Conservation (phyloP, 2,797 vertebrate genomes). For the Argya squamiceps region DNA sequence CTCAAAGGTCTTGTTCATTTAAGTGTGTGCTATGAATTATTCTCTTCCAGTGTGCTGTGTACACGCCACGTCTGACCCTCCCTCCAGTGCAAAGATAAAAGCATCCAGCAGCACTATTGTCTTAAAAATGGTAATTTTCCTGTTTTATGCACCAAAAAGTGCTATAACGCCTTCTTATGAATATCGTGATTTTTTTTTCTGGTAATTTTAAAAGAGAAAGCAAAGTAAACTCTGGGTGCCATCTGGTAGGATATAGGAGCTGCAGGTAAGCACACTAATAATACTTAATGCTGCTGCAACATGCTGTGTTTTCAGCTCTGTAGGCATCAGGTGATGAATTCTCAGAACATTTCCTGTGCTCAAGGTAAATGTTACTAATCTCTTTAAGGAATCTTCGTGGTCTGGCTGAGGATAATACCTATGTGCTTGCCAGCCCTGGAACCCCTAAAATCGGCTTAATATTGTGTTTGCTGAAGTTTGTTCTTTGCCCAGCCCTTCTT, state of each 20-base stretch:
- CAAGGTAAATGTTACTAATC: conserved; percentile 35
- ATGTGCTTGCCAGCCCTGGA: not conserved
- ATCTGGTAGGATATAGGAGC: conserved; percentile 43
- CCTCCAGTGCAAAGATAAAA: not conserved
- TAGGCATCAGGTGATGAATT: conserved; percentile 40
- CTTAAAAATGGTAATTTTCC: not conserved
- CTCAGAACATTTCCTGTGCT: conserved; percentile 21
- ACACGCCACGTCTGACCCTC: not conserved
- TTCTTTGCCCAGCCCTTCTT: not conserved
- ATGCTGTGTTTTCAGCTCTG: conserved; percentile 41
- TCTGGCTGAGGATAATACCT: conserved; percentile 19
- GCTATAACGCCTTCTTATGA: not conserved
- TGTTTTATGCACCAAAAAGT: not conserved
- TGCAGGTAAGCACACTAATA: conserved; percentile 55
- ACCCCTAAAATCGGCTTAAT: not conserved
- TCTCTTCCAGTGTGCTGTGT: not conserved
- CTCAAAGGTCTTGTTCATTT: conserved; percentile 33
- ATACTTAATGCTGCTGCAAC: conserved; percentile 12
- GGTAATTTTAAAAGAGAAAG: not conserved
- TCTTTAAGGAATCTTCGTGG: conserved; percentile 3
- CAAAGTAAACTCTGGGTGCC: conserved; percentile 1
- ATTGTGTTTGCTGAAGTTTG: not conserved
- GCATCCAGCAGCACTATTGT: not conserved
- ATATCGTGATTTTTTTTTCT: not conserved
- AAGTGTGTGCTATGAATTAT: not conserved